These are phyloP conservation scores for Rhimphoctona megacephalus DNA, from an alignment of 2,888 invertebrate genomes.

Conservation along the genomic window DNA sequence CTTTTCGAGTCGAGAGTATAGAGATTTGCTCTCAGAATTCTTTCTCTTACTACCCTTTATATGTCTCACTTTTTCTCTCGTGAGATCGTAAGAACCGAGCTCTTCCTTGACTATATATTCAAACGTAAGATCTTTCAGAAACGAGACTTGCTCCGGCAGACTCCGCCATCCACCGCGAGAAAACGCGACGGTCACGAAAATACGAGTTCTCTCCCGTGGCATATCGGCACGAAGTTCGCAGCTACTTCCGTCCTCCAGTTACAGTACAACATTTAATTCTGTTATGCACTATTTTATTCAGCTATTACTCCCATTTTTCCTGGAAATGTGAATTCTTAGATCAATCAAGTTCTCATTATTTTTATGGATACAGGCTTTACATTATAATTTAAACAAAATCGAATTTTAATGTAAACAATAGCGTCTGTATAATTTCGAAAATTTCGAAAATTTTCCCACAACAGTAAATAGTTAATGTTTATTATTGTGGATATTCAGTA, in stretches of 20 bases:
- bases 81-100: conserved; percentile 11
- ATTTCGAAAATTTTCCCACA: neutral
- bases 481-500: neutral
- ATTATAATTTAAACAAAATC: neutral
- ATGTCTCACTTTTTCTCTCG: conserved; percentile 13
- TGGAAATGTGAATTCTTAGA: neutral
- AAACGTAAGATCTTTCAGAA: conserved; percentile 36
- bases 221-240: conserved; percentile 23
- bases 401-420: neutral
- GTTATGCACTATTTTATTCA: neutral
- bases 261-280: neutral
- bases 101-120: conserved; percentile 23
- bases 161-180: conserved; percentile 5
- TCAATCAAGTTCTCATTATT: neutral
- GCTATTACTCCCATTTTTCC: neutral
- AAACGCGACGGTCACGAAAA: conserved; percentile 50
- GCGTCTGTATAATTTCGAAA: neutral
- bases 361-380: too few relatives aligned
- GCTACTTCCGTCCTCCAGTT: conserved; percentile 51
- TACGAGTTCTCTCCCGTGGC: conserved; percentile 21
- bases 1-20: neutral
- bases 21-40: conserved; percentile 9
- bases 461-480: neutral
- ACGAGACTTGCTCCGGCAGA: conserved; percentile 58
- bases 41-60: neutral